Evolutionary conservation across 1,140 invertebrate genomes (phyloP), one percentile per base, ranked within the genome.

Genomic region (Nixonia krombeini): DNA sequence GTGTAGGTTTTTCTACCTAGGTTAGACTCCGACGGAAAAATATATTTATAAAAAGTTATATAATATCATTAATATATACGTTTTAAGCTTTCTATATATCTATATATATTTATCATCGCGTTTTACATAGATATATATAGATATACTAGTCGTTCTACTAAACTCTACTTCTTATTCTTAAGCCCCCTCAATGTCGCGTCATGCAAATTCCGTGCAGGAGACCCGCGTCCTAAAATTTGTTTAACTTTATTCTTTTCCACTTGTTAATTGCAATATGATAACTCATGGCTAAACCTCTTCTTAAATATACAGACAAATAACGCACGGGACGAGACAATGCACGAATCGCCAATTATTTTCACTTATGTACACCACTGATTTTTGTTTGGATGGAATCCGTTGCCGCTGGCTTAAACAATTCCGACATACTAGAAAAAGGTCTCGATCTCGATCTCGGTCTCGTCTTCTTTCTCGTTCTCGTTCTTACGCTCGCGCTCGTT

Each of bases 11-110:
- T 46, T 81, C 79, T 83, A 85, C 81, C 80, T 83, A 84, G 75
- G 80, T 81, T 84, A 85, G 76, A 85, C 76, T 85, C 78, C 81
- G 83, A 84, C 82, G 82, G 75, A 85, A 84, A 85, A 85, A 85
- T 85, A 85, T 85, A 84, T 85, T 84, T 85, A 83, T 85, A 85
- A 85, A 84, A 84, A 85, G 82, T 83, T 84, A 82, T 70, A 78
- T 80, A 81, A 80, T 84, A 79, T 81, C 68, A 76, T 80, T 80
- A 79, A 74, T 70, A 74, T n/a, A n/a, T 76, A 72, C 71, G 79
- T 77, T 83, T 80, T 74, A 83, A 83, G 80, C 80, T 74, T 80
- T 78, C 76, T 78, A 77, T 75, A 75, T 78, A 78, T 40, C 37
- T 40, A 40, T 40, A 72, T 58, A 64, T 62, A 69, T 72, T 78